These are phyloP conservation scores for Archips xylosteana DNA, from an alignment of 2,888 invertebrate species.

Conservation along the genomic window DNA sequence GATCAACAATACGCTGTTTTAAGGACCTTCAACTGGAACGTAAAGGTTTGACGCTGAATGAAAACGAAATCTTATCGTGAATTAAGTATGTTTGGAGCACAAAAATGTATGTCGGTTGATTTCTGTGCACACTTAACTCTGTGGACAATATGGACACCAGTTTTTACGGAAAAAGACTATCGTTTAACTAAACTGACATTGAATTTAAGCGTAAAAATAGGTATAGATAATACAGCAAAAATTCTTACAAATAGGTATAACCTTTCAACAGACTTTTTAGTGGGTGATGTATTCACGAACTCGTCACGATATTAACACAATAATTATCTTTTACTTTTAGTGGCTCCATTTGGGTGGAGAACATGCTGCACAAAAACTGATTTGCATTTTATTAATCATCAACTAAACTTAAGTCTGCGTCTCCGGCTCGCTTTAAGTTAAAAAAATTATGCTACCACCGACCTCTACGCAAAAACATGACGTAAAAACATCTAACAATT, in stretches of 20 bases:
- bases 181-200: no score
- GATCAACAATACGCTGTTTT: conserved; percentile 35
- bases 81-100: neutral
- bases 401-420: neutral
- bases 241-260: neutral
- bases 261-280: neutral
- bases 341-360: neutral
- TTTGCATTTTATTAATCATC: conserved; percentile 1
- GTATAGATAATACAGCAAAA: no score
- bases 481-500: neutral
- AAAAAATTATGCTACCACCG: neutral
- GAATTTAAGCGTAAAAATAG: no score
- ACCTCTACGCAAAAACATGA: neutral
- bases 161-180: neutral
- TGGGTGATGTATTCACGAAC: neutral
- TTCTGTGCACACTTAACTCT: no score
- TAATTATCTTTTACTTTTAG: neutral
- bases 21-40: conserved; percentile 31
- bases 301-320: neutral
- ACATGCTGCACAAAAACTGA: neutral
- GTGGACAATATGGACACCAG: neutral
- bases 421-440: neutral
- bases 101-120: neutral
- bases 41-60: conserved; percentile 33
- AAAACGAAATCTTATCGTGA: neutral